These are phyloP conservation scores for Chamaea fasciata DNA, from an alignment of 2,113 vertebrate genomes.

Conservation along the genomic window DNA sequence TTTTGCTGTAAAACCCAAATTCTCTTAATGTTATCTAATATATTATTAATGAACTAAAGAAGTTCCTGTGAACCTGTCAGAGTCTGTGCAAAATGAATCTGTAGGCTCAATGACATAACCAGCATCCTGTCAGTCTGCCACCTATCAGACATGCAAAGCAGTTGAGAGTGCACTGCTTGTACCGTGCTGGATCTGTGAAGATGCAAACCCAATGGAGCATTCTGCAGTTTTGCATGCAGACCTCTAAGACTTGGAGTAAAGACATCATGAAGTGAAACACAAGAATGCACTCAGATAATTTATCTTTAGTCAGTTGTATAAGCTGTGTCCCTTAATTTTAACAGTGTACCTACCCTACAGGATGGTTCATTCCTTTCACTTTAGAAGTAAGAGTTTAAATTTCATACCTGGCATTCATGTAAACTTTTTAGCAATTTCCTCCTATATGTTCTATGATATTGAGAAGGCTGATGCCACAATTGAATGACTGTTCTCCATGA, in stretches of 20 bases:
- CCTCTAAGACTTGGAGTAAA: neutral
- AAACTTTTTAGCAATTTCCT: neutral
- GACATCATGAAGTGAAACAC: neutral
- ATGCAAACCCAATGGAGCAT: neutral
- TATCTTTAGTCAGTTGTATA: neutral
- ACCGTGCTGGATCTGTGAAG: rapidly evolving
- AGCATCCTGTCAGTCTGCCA: neutral
- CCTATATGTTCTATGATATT: neutral
- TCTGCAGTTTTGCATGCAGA: neutral
- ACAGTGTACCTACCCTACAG: neutral
- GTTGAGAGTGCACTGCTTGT: neutral
- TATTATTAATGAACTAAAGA: neutral
- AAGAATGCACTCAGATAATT: neutral
- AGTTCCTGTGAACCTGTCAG: neutral
- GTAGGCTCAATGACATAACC: neutral
- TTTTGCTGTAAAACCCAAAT: neutral
- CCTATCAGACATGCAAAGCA: neutral
- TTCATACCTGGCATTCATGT: neutral
- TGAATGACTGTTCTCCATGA: neutral
- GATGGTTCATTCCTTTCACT: neutral
- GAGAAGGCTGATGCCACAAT: neutral
- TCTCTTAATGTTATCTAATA: neutral
- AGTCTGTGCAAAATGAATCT: neutral
- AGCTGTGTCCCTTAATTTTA: neutral
- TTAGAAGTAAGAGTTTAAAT: neutral